A percentile compares a stretch with the other conserved stretches of the same genome.
Conservation (phyloP, 2,888 invertebrate genomes). For the Ypsolopha sequella region DNA sequence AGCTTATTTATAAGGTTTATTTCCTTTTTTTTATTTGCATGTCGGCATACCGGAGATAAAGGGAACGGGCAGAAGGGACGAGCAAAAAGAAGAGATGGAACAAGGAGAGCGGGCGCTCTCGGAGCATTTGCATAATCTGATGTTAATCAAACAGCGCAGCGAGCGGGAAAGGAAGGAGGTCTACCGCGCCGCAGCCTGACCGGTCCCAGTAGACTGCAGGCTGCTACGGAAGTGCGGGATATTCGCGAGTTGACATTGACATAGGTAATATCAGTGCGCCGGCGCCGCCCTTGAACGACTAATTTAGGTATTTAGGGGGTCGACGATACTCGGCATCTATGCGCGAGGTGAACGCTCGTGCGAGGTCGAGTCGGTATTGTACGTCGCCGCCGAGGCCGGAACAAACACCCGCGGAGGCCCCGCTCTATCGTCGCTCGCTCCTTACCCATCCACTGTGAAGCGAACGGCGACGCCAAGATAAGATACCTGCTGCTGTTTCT, state of each 20-base stretch:
- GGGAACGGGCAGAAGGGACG: constrained; percentile 43
- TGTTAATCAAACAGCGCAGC: constrained; percentile 61
- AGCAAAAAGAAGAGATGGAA: constrained; percentile 55
- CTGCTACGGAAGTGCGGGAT: neutral
- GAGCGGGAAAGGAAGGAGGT: neutral
- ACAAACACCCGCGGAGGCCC: constrained; percentile 14
- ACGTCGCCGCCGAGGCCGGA: constrained; percentile 13
- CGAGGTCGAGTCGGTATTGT: constrained; percentile 42
- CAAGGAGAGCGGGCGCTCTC: constrained; percentile 62
- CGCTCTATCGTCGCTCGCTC: constrained; percentile 3
- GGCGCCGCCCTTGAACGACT: constrained; percentile 50
- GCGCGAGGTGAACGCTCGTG: constrained; percentile 55
- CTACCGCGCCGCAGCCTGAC: constrained; percentile 14
- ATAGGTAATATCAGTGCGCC: constrained; percentile 29
- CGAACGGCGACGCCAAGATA: constrained; percentile 19
- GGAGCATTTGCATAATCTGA: constrained; percentile 69
- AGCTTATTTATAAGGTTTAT: constrained; percentile 58
- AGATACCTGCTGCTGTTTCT: constrained; percentile 14
- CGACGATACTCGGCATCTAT: constrained; percentile 1
- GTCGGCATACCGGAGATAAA: constrained; percentile 64
- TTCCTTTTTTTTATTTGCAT: constrained; percentile 53
- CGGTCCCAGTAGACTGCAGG: constrained; percentile 12
- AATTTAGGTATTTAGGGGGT: neutral
- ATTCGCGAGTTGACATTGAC: constrained; percentile 16
- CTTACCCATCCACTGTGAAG: constrained; percentile 1